Evolutionary conservation across 2,797 vertebrate species (phyloP), one percentile per base, ranked within the genome.

Genomic region (Etheostoma nigrum): DNA sequence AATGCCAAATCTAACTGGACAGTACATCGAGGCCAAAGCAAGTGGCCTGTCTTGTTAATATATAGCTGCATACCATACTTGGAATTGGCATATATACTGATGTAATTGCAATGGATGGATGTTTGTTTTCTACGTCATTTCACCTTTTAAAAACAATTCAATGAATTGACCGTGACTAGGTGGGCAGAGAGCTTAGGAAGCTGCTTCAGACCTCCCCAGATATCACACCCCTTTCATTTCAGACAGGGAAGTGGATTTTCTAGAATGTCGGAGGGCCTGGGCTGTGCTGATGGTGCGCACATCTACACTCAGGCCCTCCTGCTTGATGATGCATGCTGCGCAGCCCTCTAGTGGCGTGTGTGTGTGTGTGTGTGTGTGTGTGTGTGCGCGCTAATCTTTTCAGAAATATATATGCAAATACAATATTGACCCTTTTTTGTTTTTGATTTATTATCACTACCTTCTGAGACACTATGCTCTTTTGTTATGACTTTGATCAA

Each of bases 1-100:
- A 77, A 92, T 83, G 92, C 93, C 93, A 94, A 94, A 93, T 91
- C 83, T 90, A 92, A 93, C 93, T 94, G 93, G 93, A 92, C 87
- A 89, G 90, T 82, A 80, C 86, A 82, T 74, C 1, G 21, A 83
- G 91, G 91, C 88, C 91, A 85, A 88, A 83, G 83, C 83, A 76
- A 88, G 71, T 33, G 88, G 88, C 82, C 87, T 79, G 65, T 82
- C 67, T 88, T 88, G 82, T 86, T 89, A 78, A 87, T 86, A 90
- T 85, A 90, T 80, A 88, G 81, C 81, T 91, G 88, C 90, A 85
- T 88, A 91, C 85, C 84, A 81, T 88, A 84, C 85, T 81, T 81
- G 81, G 88, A 92, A 81, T 85, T 83, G 84, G 86, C 86, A 86
- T 89, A 86, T 74, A 82, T 74, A 78, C 67, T 69, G 89, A 92